These are phyloP conservation scores for Hylaeus volcanicus DNA, from an alignment of 1,140 invertebrate species.

Conservation along the genomic window DNA sequence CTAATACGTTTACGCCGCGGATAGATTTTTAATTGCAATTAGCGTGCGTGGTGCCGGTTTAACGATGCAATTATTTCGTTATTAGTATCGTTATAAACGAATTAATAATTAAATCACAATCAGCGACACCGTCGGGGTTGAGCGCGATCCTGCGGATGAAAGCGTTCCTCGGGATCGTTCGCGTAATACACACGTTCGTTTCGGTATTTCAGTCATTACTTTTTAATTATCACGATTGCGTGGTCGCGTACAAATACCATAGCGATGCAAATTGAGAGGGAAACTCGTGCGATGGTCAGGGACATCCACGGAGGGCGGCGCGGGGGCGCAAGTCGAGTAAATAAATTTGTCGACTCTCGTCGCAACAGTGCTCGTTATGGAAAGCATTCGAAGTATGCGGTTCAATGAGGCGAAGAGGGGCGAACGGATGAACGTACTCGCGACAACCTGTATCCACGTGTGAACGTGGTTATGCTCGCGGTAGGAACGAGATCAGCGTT, in stretches of 20 bases:
- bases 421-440: conserved; percentile 54
- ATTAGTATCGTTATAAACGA: conserved; percentile 43
- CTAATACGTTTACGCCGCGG: background rate
- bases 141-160: background rate
- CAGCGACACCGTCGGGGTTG: background rate
- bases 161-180: conserved; percentile 16
- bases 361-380: conserved; percentile 51
- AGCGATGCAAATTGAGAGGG: conserved; percentile 46
- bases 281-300: conserved; percentile 1
- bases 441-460: conserved; percentile 33
- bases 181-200: conserved; percentile 33
- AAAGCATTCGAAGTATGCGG: conserved; percentile 56
- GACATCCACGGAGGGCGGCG: background rate
- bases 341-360: conserved; percentile 64
- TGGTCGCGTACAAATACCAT: conserved; percentile 37
- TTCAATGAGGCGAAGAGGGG: conserved; percentile 48
- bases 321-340: conserved; percentile 50
- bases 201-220: conserved; percentile 33
- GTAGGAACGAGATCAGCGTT: background rate
- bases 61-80: conserved; percentile 22
- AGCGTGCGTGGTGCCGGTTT: background rate
- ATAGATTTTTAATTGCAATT: conserved; percentile 38
- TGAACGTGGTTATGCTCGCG: conserved; percentile 53
- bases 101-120: conserved; percentile 48
- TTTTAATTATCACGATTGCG: conserved; percentile 58